Conservation (phyloP, 2,797 vertebrate genomes). For the Acridotheres tristis region DNA sequence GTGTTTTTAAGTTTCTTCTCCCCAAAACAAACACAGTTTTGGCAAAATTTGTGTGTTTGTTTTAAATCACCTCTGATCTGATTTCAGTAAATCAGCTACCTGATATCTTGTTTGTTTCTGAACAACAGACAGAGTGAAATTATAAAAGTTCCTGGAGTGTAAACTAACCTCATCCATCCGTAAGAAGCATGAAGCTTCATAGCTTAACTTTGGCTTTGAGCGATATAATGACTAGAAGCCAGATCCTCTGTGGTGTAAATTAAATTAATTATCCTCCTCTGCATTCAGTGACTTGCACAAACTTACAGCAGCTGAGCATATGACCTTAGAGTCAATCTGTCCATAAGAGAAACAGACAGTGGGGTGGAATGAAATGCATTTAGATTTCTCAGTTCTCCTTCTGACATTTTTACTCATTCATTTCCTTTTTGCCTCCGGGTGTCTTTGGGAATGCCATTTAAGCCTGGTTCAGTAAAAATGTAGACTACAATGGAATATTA, state of each 20-base stretch:
- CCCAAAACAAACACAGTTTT: fast-evolving
- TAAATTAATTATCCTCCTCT: conserved; percentile 12
- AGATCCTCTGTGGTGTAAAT: neutral
- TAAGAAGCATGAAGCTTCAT: neutral
- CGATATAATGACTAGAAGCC: neutral
- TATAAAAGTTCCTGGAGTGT: neutral
- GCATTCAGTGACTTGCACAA: neutral
- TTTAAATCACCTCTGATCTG: neutral
- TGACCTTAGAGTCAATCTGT: conserved; percentile 8
- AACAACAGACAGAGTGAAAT: neutral
- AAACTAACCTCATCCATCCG: neutral
- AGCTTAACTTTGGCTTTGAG: neutral
- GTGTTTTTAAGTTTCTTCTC: neutral
- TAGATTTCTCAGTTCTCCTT: neutral
- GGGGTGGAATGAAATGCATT: neutral
- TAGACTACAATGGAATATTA: neutral
- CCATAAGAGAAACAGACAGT: neutral
- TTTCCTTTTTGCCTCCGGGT: neutral
- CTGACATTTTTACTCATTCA: neutral
- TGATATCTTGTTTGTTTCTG: neutral
- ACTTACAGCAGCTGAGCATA: neutral
- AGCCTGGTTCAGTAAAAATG: neutral
- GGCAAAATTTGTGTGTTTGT: neutral
- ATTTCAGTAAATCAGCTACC: neutral
- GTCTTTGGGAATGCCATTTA: neutral